Evolutionary conservation across 1,140 invertebrate genomes (phyloP).

Genomic region (Cephus cinctus): DNA sequence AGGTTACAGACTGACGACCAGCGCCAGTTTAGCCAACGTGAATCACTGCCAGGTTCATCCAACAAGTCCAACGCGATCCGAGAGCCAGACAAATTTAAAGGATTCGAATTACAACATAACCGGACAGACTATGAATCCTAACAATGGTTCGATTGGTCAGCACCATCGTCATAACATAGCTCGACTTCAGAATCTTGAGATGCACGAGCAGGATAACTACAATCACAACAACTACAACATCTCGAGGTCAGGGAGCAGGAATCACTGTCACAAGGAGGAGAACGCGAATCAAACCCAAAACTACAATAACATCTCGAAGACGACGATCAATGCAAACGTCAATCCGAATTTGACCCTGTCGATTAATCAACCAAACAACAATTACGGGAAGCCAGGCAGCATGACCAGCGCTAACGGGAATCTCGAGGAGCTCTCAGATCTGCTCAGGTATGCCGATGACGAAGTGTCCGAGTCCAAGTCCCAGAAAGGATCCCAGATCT

Average conservation of each 20-base stretch:
- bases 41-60: constrained; percentile 51
- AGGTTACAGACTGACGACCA: constrained; percentile 49
- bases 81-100: constrained; percentile 53
- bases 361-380: constrained; percentile 46
- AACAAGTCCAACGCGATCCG: constrained; percentile 48
- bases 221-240: constrained; percentile 52
- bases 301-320: constrained; percentile 52
- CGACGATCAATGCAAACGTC: constrained; percentile 49
- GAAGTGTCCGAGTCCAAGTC: constrained; percentile 53
- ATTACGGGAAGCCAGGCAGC: constrained; percentile 36
- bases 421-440: constrained; percentile 71
- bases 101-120: constrained; percentile 55
- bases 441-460: constrained; percentile 60
- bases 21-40: constrained; percentile 59
- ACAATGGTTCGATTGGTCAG: constrained; percentile 7
- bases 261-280: constrained; percentile 54
- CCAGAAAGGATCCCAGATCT: constrained; percentile 57
- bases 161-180: constrained; percentile 40
- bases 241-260: constrained; percentile 40
- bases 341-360: constrained; percentile 44
- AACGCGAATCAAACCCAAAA: constrained; percentile 55
- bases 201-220: constrained; percentile 49
- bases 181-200: constrained; percentile 41
- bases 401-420: constrained; percentile 50
- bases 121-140: constrained; percentile 36